Percentiles rank a stretch among this genome's conserved stretches.
phyloP scores from a whole-genome alignment of 92 coral and sea anemone species.

The Zoanthus solanderi region DNA sequence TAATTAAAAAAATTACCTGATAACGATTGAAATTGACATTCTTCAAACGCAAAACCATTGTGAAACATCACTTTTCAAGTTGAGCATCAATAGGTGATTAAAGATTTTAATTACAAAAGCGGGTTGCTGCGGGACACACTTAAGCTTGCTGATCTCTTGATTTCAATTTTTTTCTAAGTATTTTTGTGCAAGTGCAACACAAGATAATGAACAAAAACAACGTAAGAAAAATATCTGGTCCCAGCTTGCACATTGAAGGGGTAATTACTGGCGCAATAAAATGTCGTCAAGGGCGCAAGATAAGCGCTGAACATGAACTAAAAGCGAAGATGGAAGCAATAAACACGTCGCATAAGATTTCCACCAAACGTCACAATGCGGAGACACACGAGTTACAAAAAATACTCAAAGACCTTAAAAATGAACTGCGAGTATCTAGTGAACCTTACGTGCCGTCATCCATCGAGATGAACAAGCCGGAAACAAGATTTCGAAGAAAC shows the following conservation, averaged over 20 bases:
- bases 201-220: slow-evolving; percentile 32
- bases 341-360: slow-evolving; percentile 69
- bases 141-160: neutral
- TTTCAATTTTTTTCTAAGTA: neutral
- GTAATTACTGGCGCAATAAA: slow-evolving; percentile 35
- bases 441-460: slow-evolving; percentile 61
- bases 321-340: slow-evolving; percentile 73
- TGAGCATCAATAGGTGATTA: neutral
- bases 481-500: slow-evolving; percentile 21
- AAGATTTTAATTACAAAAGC: slow-evolving; percentile 12
- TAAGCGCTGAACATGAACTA: slow-evolving; percentile 74
- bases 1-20: neutral
- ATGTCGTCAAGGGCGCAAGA: slow-evolving; percentile 50
- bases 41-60: slow-evolving; percentile 16
- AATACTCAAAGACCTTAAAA: slow-evolving; percentile 70
- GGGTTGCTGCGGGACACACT: neutral
- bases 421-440: slow-evolving; percentile 63
- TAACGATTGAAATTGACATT: slow-evolving; percentile 12
- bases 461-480: slow-evolving; percentile 50
- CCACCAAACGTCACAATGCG: slow-evolving; percentile 68
- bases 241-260: slow-evolving; percentile 37
- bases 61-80: slow-evolving; percentile 9
- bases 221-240: slow-evolving; percentile 49
- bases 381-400: slow-evolving; percentile 76
- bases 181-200: neutral